Evolutionary conservation across 2,113 vertebrate genomes (phyloP).

Genomic region (Poecilia latipinna): DNA sequence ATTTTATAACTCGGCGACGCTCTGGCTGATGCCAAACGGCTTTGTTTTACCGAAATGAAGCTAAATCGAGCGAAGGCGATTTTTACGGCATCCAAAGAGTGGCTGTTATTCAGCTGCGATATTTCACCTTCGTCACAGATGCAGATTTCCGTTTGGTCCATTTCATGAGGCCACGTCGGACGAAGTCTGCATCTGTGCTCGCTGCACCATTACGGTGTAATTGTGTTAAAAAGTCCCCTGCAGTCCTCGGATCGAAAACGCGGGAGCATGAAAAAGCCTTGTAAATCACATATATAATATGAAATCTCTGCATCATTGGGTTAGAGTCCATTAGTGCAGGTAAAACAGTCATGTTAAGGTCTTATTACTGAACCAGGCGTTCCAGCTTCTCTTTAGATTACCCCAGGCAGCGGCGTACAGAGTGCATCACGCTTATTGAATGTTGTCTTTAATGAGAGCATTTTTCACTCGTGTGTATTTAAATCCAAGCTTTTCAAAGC

Average conservation of each 20-base stretch:
- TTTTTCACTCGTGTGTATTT: conserved; percentile 11
- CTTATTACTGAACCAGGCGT: conserved; percentile 13
- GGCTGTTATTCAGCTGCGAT: conserved; percentile 49
- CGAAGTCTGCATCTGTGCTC: conserved; percentile 50
- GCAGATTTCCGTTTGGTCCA: conserved; percentile 51
- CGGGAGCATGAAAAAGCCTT: conserved; percentile 39
- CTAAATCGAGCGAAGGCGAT: conserved; percentile 41
- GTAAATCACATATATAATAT: conserved; percentile 36
- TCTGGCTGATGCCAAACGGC: conserved; percentile 32
- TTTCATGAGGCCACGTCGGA: conserved; percentile 62
- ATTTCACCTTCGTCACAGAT: conserved; percentile 56
- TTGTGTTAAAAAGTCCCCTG: conserved; percentile 56
- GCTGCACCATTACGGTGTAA: conserved; percentile 60
- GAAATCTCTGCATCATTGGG: conserved; percentile 20
- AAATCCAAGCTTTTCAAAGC: conserved; percentile 2
- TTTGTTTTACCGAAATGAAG: conserved; percentile 24
- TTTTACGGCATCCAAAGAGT: conserved; percentile 43
- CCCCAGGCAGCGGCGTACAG: neutral
- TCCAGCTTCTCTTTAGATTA: neutral
- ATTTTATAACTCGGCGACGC: conserved; percentile 20
- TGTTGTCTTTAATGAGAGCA: conserved; percentile 15
- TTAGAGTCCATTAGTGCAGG: conserved; percentile 37
- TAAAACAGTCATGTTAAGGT: conserved; percentile 22
- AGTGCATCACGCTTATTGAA: conserved; percentile 3
- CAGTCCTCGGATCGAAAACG: conserved; percentile 31